These are phyloP conservation scores for Pedetes capensis DNA, from an alignment of 2,113 vertebrate genomes.

Conservation along the genomic window DNA sequence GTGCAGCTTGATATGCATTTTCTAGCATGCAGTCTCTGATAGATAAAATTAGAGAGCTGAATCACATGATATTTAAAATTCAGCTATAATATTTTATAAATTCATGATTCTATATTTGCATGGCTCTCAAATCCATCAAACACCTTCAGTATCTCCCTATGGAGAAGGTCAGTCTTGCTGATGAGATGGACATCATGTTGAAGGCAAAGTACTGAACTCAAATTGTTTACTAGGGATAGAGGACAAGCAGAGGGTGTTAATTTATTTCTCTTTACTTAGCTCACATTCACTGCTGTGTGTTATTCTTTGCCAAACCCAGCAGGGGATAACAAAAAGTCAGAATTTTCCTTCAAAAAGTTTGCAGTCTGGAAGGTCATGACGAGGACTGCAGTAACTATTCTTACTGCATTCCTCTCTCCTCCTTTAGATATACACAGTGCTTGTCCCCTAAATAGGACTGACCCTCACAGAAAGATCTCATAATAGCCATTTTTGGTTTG, in stretches of 20 bases:
- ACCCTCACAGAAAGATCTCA: not conserved
- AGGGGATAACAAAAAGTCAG: not conserved
- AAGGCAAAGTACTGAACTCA: not conserved
- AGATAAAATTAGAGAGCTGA: not conserved
- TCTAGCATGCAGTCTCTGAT: not conserved
- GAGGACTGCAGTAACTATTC: not conserved
- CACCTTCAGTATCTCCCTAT: not conserved
- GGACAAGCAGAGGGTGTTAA: not conserved
- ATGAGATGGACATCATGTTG: not conserved
- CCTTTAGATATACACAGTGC: not conserved
- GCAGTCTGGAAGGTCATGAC: not conserved
- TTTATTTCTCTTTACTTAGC: conserved; percentile 28
- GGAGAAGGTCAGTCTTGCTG: conserved; percentile 42
- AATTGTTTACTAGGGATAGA: not conserved
- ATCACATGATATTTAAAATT: conserved; percentile 32
- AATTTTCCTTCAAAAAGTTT: conserved; percentile 30
- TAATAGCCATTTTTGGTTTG: not conserved
- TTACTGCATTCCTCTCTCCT: not conserved
- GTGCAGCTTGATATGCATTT: not conserved
- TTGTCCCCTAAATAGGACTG: not conserved
- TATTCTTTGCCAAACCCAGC: conserved; percentile 34
- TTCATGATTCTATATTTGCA: not conserved
- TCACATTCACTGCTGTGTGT: not conserved
- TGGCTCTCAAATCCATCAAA: not conserved
- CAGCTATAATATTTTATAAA: conserved; percentile 24